Conservation (phyloP, 1,140 invertebrate genomes). For the Drosophila ambigua region DNA sequence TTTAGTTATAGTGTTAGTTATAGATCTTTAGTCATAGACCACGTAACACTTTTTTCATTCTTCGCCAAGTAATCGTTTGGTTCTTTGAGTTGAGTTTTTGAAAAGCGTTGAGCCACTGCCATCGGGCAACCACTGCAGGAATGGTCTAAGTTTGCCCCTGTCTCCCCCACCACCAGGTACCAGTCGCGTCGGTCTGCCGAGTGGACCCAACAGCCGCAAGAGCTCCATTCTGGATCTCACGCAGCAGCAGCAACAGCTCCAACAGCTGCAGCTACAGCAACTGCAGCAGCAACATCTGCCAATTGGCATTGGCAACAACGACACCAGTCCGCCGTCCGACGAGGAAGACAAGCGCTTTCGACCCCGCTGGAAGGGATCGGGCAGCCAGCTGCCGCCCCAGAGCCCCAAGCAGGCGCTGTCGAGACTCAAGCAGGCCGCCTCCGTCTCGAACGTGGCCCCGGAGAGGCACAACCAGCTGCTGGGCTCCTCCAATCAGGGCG, state of each 20-base stretch:
- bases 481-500: conserved; percentile 34
- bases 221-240: conserved; percentile 71
- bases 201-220: conserved; percentile 77
- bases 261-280: conserved; percentile 53
- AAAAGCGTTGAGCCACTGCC: conserved; percentile 11
- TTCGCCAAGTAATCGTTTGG: conserved; percentile 19
- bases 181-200: conserved; percentile 76
- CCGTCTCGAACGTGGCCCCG: conserved; percentile 75
- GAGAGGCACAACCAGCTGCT: conserved; percentile 59
- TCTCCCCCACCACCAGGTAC: conserved; percentile 44
- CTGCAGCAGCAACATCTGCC: conserved; percentile 67
- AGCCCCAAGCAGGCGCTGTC: conserved; percentile 77
- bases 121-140: not conserved
- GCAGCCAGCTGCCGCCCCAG: conserved; percentile 79
- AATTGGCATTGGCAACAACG: conserved; percentile 74
- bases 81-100: conserved; percentile 64
- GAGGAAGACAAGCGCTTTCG: conserved; percentile 75
- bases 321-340: conserved; percentile 84
- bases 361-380: conserved; percentile 82
- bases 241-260: conserved; percentile 67
- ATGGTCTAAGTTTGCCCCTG: not conserved
- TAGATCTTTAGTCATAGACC: conserved; percentile 29
- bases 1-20: not conserved
- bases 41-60: conserved; percentile 43
- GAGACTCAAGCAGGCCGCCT: conserved; percentile 75